Base-by-base conservation (phyloP, 2,113 vertebrate genomes). In the Strigops habroptila region DNA sequence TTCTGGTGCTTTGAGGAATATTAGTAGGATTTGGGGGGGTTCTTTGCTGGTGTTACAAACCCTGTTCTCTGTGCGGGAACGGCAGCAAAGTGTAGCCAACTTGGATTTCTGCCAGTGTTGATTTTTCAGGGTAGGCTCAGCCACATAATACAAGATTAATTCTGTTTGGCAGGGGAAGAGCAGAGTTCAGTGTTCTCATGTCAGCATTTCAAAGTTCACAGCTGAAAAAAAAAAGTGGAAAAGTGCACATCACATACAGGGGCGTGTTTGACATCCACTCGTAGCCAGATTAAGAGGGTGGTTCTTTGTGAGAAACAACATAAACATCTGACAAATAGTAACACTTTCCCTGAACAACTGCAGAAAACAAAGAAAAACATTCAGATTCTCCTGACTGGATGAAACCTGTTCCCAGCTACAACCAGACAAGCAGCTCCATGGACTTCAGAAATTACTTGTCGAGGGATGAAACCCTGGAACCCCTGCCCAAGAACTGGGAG, bases 381-480 rank as follows among this genome's bases (percentile, higher is more conserved):
- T 97, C 96, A 63, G 99, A 99, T 94, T 97, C 98, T 70, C 97
- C 98, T 35, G 99, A 99, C 52, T 99, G 99, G 99, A 98, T 98
- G 97, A 99, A 98, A 98, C 97, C 98, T 23, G 98, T 99, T 96
- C 99, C 99, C 90, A 99, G 99, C 98, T 99, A 99, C 97, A 99
- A 97, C 96, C 99, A 99, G 97, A 99, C 99, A 69, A 96, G 98
- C 97, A 98, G 98, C 62, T 98, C 98, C 89, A 98, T 99, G 99
- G 99, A 99, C 97, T 97, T 98, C 96, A 98, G 98, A 44, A 98
- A 98, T 31, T 97, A 99, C 35, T 96, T 99, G 95, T 98, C 98
- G 1, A 98, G 98, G 96, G 99, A 99, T 48, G 99, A 99, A 37
- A 98, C 97, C 93, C 98, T 99, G 97, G 99, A 99, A 75, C 98